phyloP scores from a whole-genome alignment of 1,140 invertebrate species.

The Aethina tumida region DNA sequence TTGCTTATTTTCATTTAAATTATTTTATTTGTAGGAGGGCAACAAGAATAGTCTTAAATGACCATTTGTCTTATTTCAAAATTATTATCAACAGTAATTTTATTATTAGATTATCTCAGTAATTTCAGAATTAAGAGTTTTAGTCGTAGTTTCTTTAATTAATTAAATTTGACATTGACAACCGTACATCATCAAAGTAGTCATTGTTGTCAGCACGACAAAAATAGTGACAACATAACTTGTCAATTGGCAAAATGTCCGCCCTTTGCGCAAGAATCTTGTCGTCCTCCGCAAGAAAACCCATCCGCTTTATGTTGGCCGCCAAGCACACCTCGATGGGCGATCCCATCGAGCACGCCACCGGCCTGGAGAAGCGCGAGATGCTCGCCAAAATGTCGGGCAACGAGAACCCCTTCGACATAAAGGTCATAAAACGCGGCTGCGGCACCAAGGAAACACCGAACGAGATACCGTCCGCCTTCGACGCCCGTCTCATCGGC shows the following conservation, averaged over 20 bases:
- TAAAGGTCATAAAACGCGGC: constrained; percentile 67
- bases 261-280: constrained; percentile 43
- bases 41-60: too few relatives aligned
- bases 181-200: too few relatives aligned
- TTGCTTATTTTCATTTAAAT: too few relatives aligned
- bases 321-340: constrained; percentile 53
- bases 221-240: too few relatives aligned
- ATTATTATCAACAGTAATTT: too few relatives aligned
- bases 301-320: constrained; percentile 36
- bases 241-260: constrained; percentile 52
- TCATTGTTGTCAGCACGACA: too few relatives aligned
- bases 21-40: too few relatives aligned
- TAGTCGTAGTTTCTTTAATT: too few relatives aligned
- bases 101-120: too few relatives aligned
- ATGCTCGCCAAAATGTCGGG: constrained; percentile 71
- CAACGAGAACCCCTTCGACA: constrained; percentile 82
- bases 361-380: constrained; percentile 83
- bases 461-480: constrained; percentile 79
- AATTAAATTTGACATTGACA: too few relatives aligned
- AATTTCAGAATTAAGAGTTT: too few relatives aligned
- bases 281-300: constrained; percentile 39
- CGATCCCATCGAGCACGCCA: constrained; percentile 83
- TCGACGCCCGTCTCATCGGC: constrained; percentile 79
- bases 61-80: too few relatives aligned
- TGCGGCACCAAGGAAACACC: constrained; percentile 76